Evolutionary conservation across 2,113 vertebrate genomes (phyloP), one percentile per base, ranked within the genome.

Genomic region (Reinhardtius hippoglossoides): DNA sequence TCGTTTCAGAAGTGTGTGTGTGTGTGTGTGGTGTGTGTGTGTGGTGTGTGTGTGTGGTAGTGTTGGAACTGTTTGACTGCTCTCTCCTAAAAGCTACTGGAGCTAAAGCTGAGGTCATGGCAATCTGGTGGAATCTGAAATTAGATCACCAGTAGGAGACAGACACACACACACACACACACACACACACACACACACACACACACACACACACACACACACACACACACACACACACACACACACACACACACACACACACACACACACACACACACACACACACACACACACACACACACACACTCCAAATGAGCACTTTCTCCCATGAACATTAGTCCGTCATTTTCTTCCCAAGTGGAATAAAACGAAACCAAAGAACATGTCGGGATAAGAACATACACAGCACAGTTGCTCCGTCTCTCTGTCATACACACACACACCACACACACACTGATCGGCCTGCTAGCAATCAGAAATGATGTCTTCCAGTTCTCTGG

Each of bases 21-120:
- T 74, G 10, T 27, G 31, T 40, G 67, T 44, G 42, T 35, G 15
- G 64, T 54, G 67, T 18, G 50, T 78, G 73, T 64, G 67, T 35
- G 48, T 69, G 55, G 77, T 57, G 48, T 63, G 71, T 50, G 40
- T 26, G 50, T 64, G 58, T 66, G 57, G n/a, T n/a, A n/a, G n/a
- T n/a, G n/a, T n/a, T 65, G 58, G 40, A 54, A 18, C 37, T 12
- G 18, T 61, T 44, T 54, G 24, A 72, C 24, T 65, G 44, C 72
- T 63, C 44, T 74, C 67, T 80, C 64, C 70, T 73, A 80, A 85
- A 31, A 83, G 71, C 84, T 83, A 81, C 80, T 71, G 78, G 23
- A 88, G 66, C 76, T 86, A 59, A 85, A 60, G 61, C 70, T 89
- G 89, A 90, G 82, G 78, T 91, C 89, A 93, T 88, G 70, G 87